Percentiles rank a stretch among this genome's conserved stretches.
Evolutionary conservation across 2,113 vertebrate genomes (phyloP).

Genomic region (Actinemys pallida): DNA sequence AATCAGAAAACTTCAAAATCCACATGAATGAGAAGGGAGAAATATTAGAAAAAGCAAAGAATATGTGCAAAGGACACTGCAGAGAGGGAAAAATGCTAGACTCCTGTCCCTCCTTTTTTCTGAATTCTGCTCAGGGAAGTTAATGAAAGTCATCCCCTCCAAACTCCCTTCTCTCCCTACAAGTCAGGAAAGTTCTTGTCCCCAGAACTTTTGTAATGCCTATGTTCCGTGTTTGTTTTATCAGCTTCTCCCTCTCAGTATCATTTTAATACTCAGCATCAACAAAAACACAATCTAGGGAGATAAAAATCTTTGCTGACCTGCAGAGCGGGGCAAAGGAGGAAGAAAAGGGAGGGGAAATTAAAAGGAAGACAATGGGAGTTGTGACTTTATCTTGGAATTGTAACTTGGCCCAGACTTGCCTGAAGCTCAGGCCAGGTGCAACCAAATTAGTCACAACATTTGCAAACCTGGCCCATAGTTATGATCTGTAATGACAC

Average conservation of each 20-base stretch:
- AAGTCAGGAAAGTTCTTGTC: background rate
- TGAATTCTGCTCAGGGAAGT: background rate
- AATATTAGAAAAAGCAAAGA: background rate
- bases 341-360: background rate
- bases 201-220: accelerated
- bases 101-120: background rate
- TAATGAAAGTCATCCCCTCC: background rate
- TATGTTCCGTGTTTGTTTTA: background rate
- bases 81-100: background rate
- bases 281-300: background rate
- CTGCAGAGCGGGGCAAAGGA: accelerated
- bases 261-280: background rate
- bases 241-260: accelerated
- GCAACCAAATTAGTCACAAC: background rate
- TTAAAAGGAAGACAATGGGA: background rate
- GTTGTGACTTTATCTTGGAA: background rate
- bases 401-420: background rate
- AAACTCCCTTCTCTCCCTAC: background rate
- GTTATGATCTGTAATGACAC: background rate
- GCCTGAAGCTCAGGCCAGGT: background rate
- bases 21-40: background rate
- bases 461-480: accelerated
- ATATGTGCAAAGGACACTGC: background rate
- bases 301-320: background rate
- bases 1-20: background rate